Evolutionary conservation across 2,113 vertebrate species (phyloP).

Genomic region (Dryoscopus gambensis): DNA sequence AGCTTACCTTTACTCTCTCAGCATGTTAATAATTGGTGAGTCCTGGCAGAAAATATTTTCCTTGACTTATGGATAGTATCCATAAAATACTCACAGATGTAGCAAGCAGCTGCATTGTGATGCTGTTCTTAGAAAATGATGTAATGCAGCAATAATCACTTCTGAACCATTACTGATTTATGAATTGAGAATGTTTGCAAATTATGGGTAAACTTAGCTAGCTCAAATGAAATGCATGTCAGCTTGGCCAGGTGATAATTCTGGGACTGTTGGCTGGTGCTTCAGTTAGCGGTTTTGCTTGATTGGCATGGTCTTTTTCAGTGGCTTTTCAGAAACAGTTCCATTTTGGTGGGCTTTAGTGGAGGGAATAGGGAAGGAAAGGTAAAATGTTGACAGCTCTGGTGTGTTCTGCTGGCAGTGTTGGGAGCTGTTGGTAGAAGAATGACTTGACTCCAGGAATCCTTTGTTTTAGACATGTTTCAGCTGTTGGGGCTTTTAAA

Average conservation of each 20-base stretch:
- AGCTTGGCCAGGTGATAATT: neutral
- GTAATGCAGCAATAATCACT: slow-evolving; percentile 23
- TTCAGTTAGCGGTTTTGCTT: neutral
- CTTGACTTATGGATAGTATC: neutral
- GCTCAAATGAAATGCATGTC: neutral
- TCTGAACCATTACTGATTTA: slow-evolving; percentile 35
- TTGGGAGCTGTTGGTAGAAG: neutral
- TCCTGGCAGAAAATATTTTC: neutral
- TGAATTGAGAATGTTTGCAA: slow-evolving; percentile 35
- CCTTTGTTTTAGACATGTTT: neutral
- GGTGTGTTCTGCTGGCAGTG: neutral
- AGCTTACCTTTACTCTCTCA: neutral
- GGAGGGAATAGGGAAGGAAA: neutral
- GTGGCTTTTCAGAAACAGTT: neutral
- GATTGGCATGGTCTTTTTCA: neutral
- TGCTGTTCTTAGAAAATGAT: slow-evolving; percentile 21
- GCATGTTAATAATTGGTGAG: neutral
- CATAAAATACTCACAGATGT: slow-evolving; percentile 12
- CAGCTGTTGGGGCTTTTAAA: neutral
- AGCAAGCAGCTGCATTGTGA: slow-evolving; percentile 39
- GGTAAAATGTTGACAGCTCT: neutral
- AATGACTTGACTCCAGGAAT: neutral
- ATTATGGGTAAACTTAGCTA: neutral
- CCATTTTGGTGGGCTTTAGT: neutral
- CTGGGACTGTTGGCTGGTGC: neutral